Percentiles rank a stretch among this genome's conserved stretches.
Conservation (phyloP, 1,140 invertebrate genomes). For the Drosophila azteca region DNA sequence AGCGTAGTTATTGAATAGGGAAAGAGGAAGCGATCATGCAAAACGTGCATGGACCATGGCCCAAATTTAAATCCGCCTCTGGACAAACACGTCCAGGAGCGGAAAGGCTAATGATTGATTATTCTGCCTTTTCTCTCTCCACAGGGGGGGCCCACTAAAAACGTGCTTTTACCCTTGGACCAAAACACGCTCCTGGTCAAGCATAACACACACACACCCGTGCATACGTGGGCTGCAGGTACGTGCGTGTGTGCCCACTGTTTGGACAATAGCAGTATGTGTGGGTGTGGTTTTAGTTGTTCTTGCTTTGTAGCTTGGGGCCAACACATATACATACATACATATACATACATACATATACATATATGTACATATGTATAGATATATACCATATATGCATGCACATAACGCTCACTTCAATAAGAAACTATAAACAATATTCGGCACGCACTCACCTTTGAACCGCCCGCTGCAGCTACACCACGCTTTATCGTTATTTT, state of each 20-base stretch:
- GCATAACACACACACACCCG: conserved; percentile 22
- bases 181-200: conserved; percentile 18
- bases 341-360: background rate
- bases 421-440: conserved; percentile 65
- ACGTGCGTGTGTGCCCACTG: conserved; percentile 12
- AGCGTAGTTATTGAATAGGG: no score
- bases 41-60: no score
- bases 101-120: no score
- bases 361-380: background rate
- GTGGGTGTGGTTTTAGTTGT: conserved; percentile 20
- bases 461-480: conserved; percentile 31
- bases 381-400: conserved; percentile 2
- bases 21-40: no score
- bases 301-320: background rate
- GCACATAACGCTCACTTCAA: conserved; percentile 28
- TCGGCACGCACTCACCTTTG: conserved; percentile 73
- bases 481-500: conserved; percentile 4
- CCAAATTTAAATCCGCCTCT: no score
- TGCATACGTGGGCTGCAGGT: conserved; percentile 10
- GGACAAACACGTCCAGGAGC: no score
- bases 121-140: no score
- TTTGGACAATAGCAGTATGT: background rate
- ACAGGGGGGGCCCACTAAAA: no score
- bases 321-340: background rate
- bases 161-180: conserved; percentile 9